Conservation (phyloP, 2,113 vertebrate species). For the Pseudolaguvia tuberculata region DNA sequence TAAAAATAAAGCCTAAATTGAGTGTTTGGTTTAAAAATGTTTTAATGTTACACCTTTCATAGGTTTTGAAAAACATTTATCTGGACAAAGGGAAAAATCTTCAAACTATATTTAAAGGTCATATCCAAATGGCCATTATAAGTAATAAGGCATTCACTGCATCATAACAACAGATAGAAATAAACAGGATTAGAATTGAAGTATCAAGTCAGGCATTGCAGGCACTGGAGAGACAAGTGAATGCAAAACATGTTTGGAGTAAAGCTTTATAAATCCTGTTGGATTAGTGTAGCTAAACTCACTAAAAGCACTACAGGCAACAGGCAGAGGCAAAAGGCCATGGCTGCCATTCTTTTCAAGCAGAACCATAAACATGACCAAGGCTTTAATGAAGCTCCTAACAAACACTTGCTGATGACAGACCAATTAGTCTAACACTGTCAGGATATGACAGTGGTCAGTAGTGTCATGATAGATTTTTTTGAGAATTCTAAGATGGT, state of each 20-base stretch:
- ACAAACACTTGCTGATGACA: constrained; percentile 18
- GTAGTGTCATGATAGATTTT: not conserved
- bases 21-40: not conserved
- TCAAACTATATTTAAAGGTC: constrained; percentile 28
- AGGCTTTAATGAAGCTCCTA: constrained; percentile 31
- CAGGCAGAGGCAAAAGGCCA: constrained; percentile 51
- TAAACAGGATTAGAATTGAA: constrained; percentile 38
- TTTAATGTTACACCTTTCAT: not conserved
- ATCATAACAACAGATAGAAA: not conserved
- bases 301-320: constrained; percentile 19
- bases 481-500: not conserved
- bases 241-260: constrained; percentile 26
- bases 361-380: constrained; percentile 31
- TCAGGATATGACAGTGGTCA: not conserved
- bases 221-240: constrained; percentile 31
- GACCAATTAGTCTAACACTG: constrained; percentile 14
- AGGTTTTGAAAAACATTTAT: not conserved
- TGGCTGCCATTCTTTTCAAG: constrained; percentile 25
- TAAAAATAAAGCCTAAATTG: not conserved
- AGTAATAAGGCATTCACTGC: constrained; percentile 4
- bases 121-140: constrained; percentile 5
- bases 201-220: constrained; percentile 29
- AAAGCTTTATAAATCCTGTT: constrained; percentile 53
- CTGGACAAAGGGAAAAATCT: constrained; percentile 16
- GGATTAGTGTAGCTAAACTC: constrained; percentile 48